Evolutionary conservation across 2,888 invertebrate genomes (phyloP), one percentile per base, ranked within the genome.

Genomic region (Acronicta alni): DNA sequence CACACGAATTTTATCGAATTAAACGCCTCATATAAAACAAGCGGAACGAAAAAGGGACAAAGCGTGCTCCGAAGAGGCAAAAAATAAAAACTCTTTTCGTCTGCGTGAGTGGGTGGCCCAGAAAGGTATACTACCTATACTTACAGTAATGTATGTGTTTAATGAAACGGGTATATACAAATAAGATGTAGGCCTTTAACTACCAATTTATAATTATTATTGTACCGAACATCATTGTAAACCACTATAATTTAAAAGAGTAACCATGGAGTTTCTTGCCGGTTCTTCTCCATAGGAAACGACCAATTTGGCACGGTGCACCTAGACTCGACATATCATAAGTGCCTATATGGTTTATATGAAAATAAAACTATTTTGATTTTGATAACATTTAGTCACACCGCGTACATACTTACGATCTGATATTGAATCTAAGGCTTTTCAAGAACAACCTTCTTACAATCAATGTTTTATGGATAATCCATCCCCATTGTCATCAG

Each of bases 1-100:
- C 85, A 85, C 83, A 79, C 86, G 89, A 89, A 87, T 91, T 89
- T 89, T 86, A 90, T 90, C 89, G 86, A 89, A 90, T 89, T 90
- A 91, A 89, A 88, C 87, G 89, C 88, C 85, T 86, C 89, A 89
- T 88, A 90, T 89, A 88, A 89, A 89, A 89, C 86, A 90, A 89
- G 85, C 84, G 87, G 83, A 85, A 87, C 86, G 88, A 88, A 87
- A 89, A 89, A 90, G 84, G 88, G 89, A 86, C 85, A 86, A 87
- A 84, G 81, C 84, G 87, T 82, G 83, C 80, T 82, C n/a, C 72
- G 74, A 80, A 83, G 81, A 76, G 82, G 82, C 81, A 84, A 85
- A 79, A 87, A 86, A 85, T 80, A 83, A 82, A 85, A 85, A 82
- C 76, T 77, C 74, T 83, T 82, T 85, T 71, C 54, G 75, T 80